Conservation (phyloP, 2,888 invertebrate species). For the Cryptocephalus primarius region DNA sequence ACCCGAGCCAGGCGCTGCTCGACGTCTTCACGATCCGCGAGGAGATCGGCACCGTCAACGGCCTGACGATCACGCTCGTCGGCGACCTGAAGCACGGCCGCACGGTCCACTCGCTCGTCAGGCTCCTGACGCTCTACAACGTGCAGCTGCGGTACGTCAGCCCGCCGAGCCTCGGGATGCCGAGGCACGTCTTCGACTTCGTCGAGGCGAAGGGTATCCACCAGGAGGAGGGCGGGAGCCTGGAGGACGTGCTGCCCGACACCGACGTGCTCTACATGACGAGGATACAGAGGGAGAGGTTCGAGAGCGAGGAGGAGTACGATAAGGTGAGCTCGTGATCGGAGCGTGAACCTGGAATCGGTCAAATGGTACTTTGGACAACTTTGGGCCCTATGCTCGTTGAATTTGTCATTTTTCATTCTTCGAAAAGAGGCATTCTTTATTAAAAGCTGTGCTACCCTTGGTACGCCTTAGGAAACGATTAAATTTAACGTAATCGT, state of each 20-base stretch:
- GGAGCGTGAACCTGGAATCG: background rate
- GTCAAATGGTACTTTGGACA: too few species aligned
- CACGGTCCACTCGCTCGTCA: conserved; percentile 94
- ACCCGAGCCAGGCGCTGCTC: conserved; percentile 94
- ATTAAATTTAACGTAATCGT: too few species aligned
- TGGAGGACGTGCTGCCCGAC: conserved; percentile 81
- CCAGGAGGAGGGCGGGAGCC: conserved; percentile 58
- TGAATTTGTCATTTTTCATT: too few species aligned
- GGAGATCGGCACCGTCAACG: conserved; percentile 98
- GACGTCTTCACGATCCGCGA: conserved; percentile 98
- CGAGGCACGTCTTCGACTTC: conserved; percentile 69
- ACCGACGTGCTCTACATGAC: conserved; percentile 99
- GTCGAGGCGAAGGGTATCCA: conserved; percentile 66
- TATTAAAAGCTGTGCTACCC: too few species aligned
- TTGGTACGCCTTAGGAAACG: too few species aligned
- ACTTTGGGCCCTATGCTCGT: too few species aligned
- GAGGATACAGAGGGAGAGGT: conserved; percentile 91
- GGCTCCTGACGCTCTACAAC: conserved; percentile 86
- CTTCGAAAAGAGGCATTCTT: too few species aligned
- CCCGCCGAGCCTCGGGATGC: conserved; percentile 83
- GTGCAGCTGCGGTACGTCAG: conserved; percentile 78
- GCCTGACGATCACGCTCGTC: conserved; percentile 93
- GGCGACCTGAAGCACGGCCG: conserved; percentile 97
- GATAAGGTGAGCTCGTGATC: conserved; percentile 51
- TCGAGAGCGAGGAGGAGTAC: conserved; percentile 73